Evolutionary conservation across 2,797 vertebrate species (phyloP), one percentile per base, ranked within the genome.

Genomic region (Pteronotus mesoamericanus): DNA sequence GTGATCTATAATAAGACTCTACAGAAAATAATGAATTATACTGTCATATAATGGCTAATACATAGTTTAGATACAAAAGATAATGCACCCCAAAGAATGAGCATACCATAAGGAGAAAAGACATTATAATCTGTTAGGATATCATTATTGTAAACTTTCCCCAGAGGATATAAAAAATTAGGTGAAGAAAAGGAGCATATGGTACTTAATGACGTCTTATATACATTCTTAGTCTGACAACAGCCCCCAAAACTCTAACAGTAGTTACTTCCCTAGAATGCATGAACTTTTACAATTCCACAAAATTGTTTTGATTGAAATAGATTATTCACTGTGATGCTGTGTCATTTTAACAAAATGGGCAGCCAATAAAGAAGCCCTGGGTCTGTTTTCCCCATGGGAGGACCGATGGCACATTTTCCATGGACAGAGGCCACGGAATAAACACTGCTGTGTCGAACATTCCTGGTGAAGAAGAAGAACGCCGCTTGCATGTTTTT

Each of bases 231-330:
- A 68, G 78, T 64, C 19, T 84, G 46, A 83, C 26, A 53, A 80
- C 16, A 71, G 69, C 48, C 48, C 34, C 37, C 78, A 72, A 93
- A n/a, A 75, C 16, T 77, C 39, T n/a, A 71, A 55, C 32, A 51
- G 57, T n/a, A 84, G 57, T 93, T 94, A 92, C 71, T 96, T 86
- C 82, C 53, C 46, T 74, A 68, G 92, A 94, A 96, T 68, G 18
- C 8, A 59, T 5, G 10, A 26, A 24, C 51, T 96, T 93, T 83
- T 59, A 71, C 77, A 89, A 96, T 79, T 78, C 66, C 79, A 85
- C 18, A 82, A 69, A 93, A 84, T 18, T 82, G 21, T 61, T 87
- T 66, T 88, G 29, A 93, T 96, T 51, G 88, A 79, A 85, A 85
- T 59, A 88, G 66, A 94, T 80, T 46, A 79, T 1, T 69, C 55